These are phyloP conservation scores for Paelopatides confundens DNA, from an alignment of 53 echinoderm and acorn worm species.

Conservation along the genomic window DNA sequence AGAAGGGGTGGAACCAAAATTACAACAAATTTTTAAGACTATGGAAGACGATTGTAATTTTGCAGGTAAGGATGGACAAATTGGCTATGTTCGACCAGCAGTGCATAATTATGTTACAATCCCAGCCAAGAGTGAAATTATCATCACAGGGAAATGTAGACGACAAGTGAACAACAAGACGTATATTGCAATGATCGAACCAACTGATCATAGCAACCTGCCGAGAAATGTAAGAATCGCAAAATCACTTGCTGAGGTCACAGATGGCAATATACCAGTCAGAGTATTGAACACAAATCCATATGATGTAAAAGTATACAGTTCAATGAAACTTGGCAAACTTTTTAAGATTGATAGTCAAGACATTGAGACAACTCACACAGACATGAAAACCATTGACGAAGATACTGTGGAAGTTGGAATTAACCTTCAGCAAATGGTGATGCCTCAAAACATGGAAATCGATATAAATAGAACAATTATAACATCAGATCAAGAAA, in stretches of 20 bases:
- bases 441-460: neutral
- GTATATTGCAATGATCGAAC: slow-evolving; percentile 11
- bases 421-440: neutral
- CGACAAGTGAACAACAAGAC: neutral
- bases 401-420: slow-evolving; percentile 13
- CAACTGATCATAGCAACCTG: neutral
- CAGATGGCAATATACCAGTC: slow-evolving; percentile 1
- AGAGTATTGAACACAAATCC: slow-evolving; percentile 12
- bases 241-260: neutral
- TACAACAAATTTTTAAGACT: neutral
- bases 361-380: neutral
- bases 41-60: neutral
- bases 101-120: neutral
- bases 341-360: neutral
- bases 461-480: neutral
- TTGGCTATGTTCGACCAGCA: slow-evolving; percentile 12
- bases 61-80: neutral
- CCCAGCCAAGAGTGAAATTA: slow-evolving; percentile 2
- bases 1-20: neutral
- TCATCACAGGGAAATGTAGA: slow-evolving; percentile 36
- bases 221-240: slow-evolving; percentile 27
- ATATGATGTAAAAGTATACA: neutral
- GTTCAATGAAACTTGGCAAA: neutral
- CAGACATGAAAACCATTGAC: neutral
- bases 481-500: neutral